Evolutionary conservation across 2,113 vertebrate species (phyloP), one percentile per base, ranked within the genome.

Genomic region (Chloebia gouldiae): DNA sequence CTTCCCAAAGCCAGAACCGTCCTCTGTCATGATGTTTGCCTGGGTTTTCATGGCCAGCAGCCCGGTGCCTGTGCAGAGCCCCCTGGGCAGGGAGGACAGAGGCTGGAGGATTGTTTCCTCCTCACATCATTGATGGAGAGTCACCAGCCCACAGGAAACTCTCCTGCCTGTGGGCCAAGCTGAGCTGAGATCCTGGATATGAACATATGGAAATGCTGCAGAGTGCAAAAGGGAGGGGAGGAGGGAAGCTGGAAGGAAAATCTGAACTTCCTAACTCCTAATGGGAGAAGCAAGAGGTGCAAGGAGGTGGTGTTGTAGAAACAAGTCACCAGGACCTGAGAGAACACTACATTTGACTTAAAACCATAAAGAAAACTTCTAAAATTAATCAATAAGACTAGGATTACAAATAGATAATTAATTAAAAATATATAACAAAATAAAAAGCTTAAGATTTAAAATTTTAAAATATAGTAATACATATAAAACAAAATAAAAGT

Each of bases 21-120:
- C 39, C 47, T 69, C 33, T 45, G 4, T 49, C 15, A 3, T 0
- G 1, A 19, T 0, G 0, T 88, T 86, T 80, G 37, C 24, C 35
- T 76, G 31, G 16, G 19, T 71, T 72, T 40, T 49, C 35, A 16
- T 8, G 56, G 60, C 76, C 11, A 14, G 71, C 40, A 92, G 60
- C 73, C 64, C 4, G 1, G 7, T 15, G 37, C 25, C 45, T 81
- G 23, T 27, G 71, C 65, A 66, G 68, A 82, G 22, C 31, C 64
- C 59, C 59, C 35, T 18, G 40, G 27, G 24, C 45, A 92, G 19
- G n/a, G 19, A 80, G 44, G 20, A 72, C 68, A 51, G 33, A 63
- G 42, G n/a, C 68, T 76, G 54, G 54, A 65, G 66, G 72, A 25
- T 73, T 60, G 13, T 54, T 76, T 66, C 37, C 64, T 57, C 42